phyloP scores from a whole-genome alignment of 2,797 vertebrate genomes.

The Gorsachius magnificus region DNA sequence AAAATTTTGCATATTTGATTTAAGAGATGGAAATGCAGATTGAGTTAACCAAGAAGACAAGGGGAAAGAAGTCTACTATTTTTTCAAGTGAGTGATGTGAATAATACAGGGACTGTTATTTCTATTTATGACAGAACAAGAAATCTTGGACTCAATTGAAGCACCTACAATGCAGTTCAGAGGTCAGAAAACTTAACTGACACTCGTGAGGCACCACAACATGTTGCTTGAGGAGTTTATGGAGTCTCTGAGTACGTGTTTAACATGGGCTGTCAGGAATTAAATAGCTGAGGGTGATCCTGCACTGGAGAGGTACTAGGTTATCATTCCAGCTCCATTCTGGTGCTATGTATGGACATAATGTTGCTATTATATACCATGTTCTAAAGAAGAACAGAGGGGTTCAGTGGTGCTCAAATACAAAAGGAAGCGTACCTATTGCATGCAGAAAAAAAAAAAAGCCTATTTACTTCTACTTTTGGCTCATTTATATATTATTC shows the following conservation, averaged over 20 bases:
- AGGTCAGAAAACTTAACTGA: background rate
- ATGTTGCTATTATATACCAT: background rate
- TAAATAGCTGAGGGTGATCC: background rate
- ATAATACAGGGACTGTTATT: background rate
- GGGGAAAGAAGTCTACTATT: background rate
- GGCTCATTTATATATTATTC: background rate
- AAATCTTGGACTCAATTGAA: background rate
- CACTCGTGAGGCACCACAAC: accelerated
- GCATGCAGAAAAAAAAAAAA: background rate
- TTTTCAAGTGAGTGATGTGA: background rate
- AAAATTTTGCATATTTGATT: background rate
- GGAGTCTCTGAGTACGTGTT: background rate
- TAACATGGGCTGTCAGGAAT: background rate
- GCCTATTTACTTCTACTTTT: background rate
- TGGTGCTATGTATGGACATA: background rate
- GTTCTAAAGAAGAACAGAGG: background rate
- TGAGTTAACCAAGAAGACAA: background rate
- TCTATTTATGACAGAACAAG: background rate
- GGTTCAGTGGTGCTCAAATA: background rate
- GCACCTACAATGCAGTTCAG: background rate
- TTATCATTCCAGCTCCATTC: background rate
- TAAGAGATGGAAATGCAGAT: background rate
- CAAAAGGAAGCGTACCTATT: background rate
- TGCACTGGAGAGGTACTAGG: background rate
- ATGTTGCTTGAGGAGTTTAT: background rate